Evolutionary conservation across 2,113 vertebrate genomes (phyloP).

Genomic region (Actenoides lindsayi): DNA sequence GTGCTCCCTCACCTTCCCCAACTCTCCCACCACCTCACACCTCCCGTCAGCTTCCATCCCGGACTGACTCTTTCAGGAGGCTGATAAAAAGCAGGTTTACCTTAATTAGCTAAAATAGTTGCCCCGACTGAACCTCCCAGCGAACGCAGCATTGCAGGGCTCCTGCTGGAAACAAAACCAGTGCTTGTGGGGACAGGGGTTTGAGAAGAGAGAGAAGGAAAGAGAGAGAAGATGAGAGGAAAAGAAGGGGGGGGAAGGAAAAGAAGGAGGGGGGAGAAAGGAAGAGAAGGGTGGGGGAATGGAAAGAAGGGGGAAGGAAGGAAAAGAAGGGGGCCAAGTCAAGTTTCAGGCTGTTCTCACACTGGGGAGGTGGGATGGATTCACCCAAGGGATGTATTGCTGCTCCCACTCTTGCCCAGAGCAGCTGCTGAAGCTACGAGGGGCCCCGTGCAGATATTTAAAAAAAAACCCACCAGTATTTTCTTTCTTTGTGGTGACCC

Average conservation of each 20-base stretch:
- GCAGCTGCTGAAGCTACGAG: constrained; percentile 49
- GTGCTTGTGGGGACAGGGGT: rapidly evolving
- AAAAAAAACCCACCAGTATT: background rate
- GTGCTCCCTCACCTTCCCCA: background rate
- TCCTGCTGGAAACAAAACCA: background rate
- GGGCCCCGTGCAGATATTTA: background rate
- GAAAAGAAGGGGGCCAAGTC: background rate
- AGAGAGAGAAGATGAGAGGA: too few relatives aligned
- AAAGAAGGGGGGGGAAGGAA: background rate
- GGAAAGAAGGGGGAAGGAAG: too few relatives aligned
- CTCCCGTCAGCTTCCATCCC: background rate
- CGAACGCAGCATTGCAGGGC: rapidly evolving
- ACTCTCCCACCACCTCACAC: background rate
- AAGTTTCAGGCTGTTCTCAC: background rate
- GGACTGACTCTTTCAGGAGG: background rate
- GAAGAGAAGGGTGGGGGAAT: too few relatives aligned
- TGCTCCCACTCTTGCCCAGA: background rate
- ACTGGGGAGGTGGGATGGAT: background rate
- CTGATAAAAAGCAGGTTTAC: background rate
- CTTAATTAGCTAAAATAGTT: background rate
- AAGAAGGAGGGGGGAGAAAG: background rate
- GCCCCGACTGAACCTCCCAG: background rate
- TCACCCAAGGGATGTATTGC: constrained; percentile 15
- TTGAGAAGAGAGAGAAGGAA: background rate
- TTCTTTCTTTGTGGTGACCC: background rate